These are phyloP conservation scores for Zosterops hypoxanthus DNA, from an alignment of 2,113 vertebrate species.

Conservation along the genomic window DNA sequence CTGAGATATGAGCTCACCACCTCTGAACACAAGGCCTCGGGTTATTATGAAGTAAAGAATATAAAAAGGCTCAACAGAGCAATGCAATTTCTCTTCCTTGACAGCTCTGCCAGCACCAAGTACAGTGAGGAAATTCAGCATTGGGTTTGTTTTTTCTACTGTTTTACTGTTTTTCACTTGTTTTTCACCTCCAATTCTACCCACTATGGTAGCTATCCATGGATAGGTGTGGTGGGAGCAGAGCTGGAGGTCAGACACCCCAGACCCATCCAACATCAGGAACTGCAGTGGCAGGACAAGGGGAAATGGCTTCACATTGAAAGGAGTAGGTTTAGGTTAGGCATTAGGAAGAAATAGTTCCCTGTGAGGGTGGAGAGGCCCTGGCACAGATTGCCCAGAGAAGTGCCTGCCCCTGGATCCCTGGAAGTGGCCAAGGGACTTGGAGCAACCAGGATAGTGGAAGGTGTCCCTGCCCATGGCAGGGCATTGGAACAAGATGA, in stretches of 20 bases:
- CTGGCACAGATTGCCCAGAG: not conserved
- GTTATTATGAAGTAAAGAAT: not conserved
- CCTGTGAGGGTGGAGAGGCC: not conserved
- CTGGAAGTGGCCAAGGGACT: not conserved
- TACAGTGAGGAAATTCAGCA: not conserved
- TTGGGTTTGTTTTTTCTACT: not conserved
- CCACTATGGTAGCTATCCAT: rapidly evolving
- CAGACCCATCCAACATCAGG: not conserved
- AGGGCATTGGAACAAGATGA: not conserved
- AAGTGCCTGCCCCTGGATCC: not conserved
- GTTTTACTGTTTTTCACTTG: not conserved
- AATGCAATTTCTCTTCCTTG: not conserved
- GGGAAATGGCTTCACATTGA: not conserved
- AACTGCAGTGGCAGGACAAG: not conserved
- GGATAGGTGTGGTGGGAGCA: not conserved
- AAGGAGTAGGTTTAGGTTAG: not conserved
- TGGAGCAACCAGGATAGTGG: rapidly evolving
- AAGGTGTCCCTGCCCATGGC: not conserved
- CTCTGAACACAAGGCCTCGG: rapidly evolving
- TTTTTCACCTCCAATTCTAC: not conserved
- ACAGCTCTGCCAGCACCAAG: not conserved
- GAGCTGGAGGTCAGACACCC: not conserved
- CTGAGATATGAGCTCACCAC: not conserved
- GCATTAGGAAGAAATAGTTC: not conserved
- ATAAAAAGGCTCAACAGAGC: not conserved